phyloP scores from a whole-genome alignment of 2,888 invertebrate species.

The Agonum fuliginosum region DNA sequence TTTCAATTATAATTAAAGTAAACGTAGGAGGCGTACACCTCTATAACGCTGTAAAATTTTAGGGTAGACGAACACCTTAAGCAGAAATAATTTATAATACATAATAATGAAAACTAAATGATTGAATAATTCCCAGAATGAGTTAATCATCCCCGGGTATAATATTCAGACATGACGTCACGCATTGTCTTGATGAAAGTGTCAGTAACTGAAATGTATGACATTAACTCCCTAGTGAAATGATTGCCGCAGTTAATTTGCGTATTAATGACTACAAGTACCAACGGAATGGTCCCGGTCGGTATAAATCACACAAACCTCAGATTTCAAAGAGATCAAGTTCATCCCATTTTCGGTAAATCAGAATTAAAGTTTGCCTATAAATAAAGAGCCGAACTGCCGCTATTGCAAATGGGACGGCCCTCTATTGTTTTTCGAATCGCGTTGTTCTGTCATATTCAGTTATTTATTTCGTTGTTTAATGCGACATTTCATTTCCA shows the following conservation, averaged over 20 bases:
- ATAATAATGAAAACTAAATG: too few species aligned
- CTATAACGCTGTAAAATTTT: too few species aligned
- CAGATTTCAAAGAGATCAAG: constrained; percentile 29
- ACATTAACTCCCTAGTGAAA: neutral
- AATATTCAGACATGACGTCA: too few species aligned
- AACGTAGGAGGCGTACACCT: too few species aligned
- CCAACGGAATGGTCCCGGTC: neutral
- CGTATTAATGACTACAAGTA: constrained; percentile 30
- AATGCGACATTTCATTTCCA: neutral
- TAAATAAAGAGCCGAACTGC: constrained; percentile 26
- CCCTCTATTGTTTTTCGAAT: constrained; percentile 33
- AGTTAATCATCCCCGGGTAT: too few species aligned
- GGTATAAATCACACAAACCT: constrained; percentile 12
- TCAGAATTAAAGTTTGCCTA: constrained; percentile 34
- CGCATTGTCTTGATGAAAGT: too few species aligned
- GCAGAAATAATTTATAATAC: too few species aligned
- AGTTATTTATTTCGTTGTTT: constrained; percentile 28
- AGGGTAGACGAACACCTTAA: too few species aligned
- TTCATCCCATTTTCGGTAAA: constrained; percentile 39
- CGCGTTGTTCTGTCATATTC: constrained; percentile 24
- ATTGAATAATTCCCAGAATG: too few species aligned
- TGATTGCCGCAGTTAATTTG: constrained; percentile 12
- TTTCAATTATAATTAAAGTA: too few species aligned
- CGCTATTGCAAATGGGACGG: constrained; percentile 12
- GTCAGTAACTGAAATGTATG: constrained; percentile 11